Conservation (phyloP, 2,888 invertebrate species). For the Synanthedon myopaeformis region DNA sequence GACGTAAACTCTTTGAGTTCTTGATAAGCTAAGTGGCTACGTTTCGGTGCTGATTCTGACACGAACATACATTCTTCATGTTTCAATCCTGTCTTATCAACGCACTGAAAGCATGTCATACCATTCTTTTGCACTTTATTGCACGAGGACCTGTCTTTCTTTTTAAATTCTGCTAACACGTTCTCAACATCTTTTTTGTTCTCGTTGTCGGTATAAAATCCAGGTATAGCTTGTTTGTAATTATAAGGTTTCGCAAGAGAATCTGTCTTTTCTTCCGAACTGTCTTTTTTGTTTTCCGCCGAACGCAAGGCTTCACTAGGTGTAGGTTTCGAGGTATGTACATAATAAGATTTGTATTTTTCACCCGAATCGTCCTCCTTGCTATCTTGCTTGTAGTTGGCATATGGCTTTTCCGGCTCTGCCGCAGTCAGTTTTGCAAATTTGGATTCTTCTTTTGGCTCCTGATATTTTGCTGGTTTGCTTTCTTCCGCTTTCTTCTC, state of each 20-base stretch:
- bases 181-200: constrained; percentile 77
- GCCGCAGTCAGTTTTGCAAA: constrained; percentile 28
- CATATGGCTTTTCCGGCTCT: constrained; percentile 29
- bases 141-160: constrained; percentile 79
- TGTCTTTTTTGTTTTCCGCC: constrained; percentile 29
- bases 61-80: constrained; percentile 85
- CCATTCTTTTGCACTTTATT: constrained; percentile 78
- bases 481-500: constrained; percentile 47
- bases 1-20: constrained; percentile 73
- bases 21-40: constrained; percentile 75
- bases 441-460: constrained; percentile 27
- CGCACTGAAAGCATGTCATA: constrained; percentile 82
- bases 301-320: constrained; percentile 47
- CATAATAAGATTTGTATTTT: constrained; percentile 55
- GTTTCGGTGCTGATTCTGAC: constrained; percentile 75
- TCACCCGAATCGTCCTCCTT: constrained; percentile 29
- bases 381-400: constrained; percentile 29
- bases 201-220: constrained; percentile 64
- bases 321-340: constrained; percentile 44
- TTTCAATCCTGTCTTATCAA: constrained; percentile 76
- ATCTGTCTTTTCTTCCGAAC: constrained; percentile 42
- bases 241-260: constrained; percentile 45
- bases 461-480: constrained; percentile 42
- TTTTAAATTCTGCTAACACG: constrained; percentile 78
- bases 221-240: constrained; percentile 57